A percentile compares a stretch with the other conserved stretches of the same genome.
Evolutionary conservation across 1,140 invertebrate species (phyloP).

Genomic region (Drosophila sucinea): DNA sequence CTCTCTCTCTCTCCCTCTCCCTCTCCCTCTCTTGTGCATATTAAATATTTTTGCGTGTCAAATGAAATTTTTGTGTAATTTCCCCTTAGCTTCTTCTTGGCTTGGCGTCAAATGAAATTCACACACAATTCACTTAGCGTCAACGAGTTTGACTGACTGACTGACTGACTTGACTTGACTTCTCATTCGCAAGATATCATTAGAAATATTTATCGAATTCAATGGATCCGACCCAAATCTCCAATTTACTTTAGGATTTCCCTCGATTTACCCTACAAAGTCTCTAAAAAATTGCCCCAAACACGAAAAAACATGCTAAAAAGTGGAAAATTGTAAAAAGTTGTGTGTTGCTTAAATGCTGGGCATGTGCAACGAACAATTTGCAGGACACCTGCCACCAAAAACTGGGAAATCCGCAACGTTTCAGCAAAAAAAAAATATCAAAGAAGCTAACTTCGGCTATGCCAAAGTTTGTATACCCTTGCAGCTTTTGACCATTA

Average conservation of each 20-base stretch:
- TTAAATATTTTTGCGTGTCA: constrained; percentile 78
- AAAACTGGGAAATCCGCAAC: constrained; percentile 39
- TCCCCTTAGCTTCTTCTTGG: constrained; percentile 15
- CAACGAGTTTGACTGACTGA: background rate
- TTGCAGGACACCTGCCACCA: constrained; percentile 42
- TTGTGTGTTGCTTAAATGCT: constrained; percentile 37
- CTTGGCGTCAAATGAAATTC: constrained; percentile 69
- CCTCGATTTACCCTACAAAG: constrained; percentile 40
- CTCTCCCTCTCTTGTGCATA: constrained; percentile 32
- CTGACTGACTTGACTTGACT: constrained; percentile 43
- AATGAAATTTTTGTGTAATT: constrained; percentile 72
- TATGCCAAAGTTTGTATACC: too few relatives aligned
- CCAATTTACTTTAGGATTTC: constrained; percentile 12
- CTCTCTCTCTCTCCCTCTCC: background rate
- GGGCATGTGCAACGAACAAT: constrained; percentile 64
- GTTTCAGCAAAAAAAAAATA: constrained; percentile 14
- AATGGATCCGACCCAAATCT: constrained; percentile 21
- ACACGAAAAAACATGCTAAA: constrained; percentile 8
- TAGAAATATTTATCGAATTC: background rate
- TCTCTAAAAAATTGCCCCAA: constrained; percentile 46
- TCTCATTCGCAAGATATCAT: background rate
- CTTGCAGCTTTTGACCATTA: too few relatives aligned
- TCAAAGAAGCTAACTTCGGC: too few relatives aligned
- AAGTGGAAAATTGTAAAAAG: background rate
- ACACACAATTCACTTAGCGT: constrained; percentile 61